phyloP scores from a whole-genome alignment of 2,113 vertebrate species.

The Emberiza fucata region DNA sequence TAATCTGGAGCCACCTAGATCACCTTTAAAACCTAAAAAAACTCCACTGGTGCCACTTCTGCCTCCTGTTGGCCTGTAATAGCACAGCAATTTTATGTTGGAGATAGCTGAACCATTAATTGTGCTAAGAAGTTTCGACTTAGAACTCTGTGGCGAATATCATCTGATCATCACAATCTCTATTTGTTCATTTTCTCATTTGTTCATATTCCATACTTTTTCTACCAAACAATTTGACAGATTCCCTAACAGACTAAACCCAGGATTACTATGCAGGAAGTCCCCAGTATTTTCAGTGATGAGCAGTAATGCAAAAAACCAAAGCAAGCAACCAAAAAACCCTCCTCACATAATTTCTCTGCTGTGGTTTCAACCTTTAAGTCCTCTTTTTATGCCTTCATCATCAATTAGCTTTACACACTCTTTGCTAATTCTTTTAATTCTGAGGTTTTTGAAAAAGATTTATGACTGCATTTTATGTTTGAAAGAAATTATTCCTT shows the following conservation, averaged over 20 bases:
- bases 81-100: neutral
- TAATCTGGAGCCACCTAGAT: neutral
- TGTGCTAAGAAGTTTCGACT: neutral
- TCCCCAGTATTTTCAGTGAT: neutral
- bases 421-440: neutral
- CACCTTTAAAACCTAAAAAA: neutral
- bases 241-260: neutral
- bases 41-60: neutral
- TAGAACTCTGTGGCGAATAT: neutral
- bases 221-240: neutral
- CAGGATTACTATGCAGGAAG: neutral
- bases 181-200: neutral
- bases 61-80: neutral
- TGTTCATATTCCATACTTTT: neutral
- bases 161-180: neutral
- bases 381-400: neutral
- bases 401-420: neutral
- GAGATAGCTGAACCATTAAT: neutral
- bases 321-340: neutral
- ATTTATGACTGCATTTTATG: neutral
- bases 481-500: neutral
- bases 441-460: neutral
- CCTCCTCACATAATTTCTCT: neutral
- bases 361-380: neutral
- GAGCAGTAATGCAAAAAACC: neutral